Evolutionary conservation across 2,797 vertebrate genomes (phyloP).

Genomic region (Myotis pilosus): DNA sequence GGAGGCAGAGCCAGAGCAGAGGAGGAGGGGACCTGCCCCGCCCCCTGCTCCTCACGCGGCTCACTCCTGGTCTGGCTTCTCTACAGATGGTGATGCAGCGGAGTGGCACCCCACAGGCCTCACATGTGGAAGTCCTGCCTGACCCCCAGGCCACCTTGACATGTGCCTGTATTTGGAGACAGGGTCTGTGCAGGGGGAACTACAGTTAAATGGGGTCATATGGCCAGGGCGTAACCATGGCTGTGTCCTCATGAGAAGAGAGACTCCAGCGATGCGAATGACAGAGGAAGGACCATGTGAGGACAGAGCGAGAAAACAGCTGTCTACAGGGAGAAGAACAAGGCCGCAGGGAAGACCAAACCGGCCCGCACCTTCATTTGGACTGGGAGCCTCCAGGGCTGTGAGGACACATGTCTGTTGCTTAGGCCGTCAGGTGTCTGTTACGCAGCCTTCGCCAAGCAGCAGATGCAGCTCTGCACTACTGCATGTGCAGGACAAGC

Average conservation of each 20-base stretch:
- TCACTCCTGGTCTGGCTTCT: no score
- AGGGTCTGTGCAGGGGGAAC: no score
- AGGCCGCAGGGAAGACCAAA: not conserved
- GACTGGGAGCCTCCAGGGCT: not conserved
- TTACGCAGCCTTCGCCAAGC: not conserved
- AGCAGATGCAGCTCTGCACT: not conserved
- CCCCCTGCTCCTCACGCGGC: not conserved
- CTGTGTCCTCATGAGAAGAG: not conserved
- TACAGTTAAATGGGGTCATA: not conserved
- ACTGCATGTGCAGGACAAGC: not conserved
- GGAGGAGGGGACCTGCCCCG: not conserved
- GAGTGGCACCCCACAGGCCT: no score
- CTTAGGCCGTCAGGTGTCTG: not conserved
- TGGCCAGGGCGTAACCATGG: not conserved
- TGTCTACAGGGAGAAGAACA: no score
- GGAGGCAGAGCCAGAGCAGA: not conserved
- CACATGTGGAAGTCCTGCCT: not conserved
- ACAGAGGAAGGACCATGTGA: not conserved
- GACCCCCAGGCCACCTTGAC: not conserved
- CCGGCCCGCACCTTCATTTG: not conserved
- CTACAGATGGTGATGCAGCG: not conserved
- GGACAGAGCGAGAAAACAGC: accelerated
- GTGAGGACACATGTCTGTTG: not conserved
- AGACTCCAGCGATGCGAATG: accelerated
- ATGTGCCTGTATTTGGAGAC: not conserved